These are phyloP conservation scores for Struthidea cinerea DNA, from an alignment of 2,113 vertebrate genomes.

Conservation along the genomic window DNA sequence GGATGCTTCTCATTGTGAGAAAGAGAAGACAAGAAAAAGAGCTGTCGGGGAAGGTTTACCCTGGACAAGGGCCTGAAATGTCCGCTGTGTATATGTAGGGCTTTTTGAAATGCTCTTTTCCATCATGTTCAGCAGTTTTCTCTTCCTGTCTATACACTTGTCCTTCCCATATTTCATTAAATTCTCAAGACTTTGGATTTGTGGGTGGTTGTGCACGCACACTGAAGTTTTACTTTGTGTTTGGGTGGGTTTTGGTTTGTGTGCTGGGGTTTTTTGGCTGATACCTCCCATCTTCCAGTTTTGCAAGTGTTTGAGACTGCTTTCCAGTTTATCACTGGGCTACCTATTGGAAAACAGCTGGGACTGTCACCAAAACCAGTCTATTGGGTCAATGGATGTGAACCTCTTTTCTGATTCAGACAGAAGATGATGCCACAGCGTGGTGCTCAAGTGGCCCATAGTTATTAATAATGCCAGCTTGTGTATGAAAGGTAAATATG, in stretches of 20 bases:
- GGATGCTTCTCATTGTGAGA: background rate
- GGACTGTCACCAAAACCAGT: background rate
- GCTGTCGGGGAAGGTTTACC: background rate
- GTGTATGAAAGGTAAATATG: background rate
- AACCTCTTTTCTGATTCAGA: background rate
- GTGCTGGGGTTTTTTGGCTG: background rate
- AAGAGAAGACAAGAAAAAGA: background rate
- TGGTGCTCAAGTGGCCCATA: background rate
- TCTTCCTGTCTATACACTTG: background rate
- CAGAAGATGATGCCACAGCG: rapidly evolving
- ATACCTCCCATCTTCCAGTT: background rate
- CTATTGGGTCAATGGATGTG: background rate
- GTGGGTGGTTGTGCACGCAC: background rate
- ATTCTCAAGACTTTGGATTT: background rate
- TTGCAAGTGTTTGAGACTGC: background rate
- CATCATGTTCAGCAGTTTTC: background rate
- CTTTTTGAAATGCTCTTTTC: background rate
- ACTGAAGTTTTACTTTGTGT: background rate
- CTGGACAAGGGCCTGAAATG: background rate
- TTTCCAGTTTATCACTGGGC: background rate
- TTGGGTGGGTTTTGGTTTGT: background rate
- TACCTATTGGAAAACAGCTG: background rate
- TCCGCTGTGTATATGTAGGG: background rate
- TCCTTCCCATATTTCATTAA: background rate
- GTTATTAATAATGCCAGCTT: background rate